A percentile compares a stretch with the other conserved stretches of the same genome.
Evolutionary conservation across 64 coral and sea anemone genomes (phyloP).

Genomic region (Orbicella faveolata): DNA sequence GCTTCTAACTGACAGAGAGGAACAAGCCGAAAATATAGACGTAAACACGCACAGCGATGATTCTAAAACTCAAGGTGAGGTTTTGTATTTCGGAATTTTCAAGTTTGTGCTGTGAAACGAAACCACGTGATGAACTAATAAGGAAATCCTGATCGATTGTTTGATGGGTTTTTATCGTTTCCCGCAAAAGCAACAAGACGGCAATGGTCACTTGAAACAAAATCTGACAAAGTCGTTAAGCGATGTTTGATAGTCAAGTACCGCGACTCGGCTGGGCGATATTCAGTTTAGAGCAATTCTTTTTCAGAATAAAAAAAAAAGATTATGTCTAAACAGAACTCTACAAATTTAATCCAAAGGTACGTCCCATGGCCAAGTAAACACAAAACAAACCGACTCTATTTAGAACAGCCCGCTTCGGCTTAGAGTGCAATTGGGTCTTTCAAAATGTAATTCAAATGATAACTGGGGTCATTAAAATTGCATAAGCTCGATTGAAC

Average conservation of each 20-base stretch:
- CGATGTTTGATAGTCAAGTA: neutral
- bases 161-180: constrained; percentile 11
- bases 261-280: neutral
- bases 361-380: neutral
- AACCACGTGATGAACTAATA: neutral
- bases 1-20: too few relatives aligned
- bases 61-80: too few relatives aligned
- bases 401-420: neutral
- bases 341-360: neutral
- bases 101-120: neutral
- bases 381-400: neutral
- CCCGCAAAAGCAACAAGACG: neutral
- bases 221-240: neutral
- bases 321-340: neutral
- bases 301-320: neutral
- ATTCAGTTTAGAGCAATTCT: neutral
- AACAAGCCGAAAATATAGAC: too few relatives aligned
- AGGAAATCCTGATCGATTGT: neutral
- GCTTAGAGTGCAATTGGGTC: neutral
- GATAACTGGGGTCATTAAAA: constrained; percentile 19
- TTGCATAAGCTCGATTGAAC: constrained; percentile 14
- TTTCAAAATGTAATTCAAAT: neutral
- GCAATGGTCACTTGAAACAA: neutral
- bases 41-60: too few relatives aligned
- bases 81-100: too few relatives aligned